Evolutionary conservation across 2,797 vertebrate species (phyloP), one percentile per base, ranked within the genome.

Genomic region (Coregonus ussuriensis): DNA sequence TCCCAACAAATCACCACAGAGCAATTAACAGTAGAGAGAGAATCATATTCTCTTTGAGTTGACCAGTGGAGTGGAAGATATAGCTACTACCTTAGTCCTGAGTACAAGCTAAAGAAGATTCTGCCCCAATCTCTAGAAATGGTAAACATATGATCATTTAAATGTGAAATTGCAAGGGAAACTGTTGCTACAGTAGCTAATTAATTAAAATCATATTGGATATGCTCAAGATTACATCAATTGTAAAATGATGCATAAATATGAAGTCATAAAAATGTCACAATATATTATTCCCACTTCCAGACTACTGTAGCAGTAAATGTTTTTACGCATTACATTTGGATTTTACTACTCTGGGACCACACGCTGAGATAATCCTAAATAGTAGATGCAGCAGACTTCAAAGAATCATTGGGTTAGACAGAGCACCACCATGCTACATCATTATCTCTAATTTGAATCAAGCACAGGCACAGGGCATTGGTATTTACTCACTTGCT

Each of bases 401-500:
- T n/a, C 6, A n/a, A 47, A 21, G 1, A n/a, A 16, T 13, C 6
- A 11, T 62, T 62, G 1, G 41, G 41, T 71, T 71, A 52, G 47
- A 15, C 21, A 71, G 47, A 76, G 74, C 52, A 47, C 68, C 75
- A 52, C 54, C 37, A 21, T 63, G 75, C 29, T 67, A 35, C 65
- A 67, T 35, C 31, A 4, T 18, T 33, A 35, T 33, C 18, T 74
- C 72, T 29, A 14, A 65, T 56, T 37, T 37, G 59, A 75, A 59
- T 59, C 56, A 16, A 33, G 13, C 25, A 66, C 65, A 15, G 15
- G 25, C 31, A 16, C 65, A 35, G 35, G 33, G 31, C 15, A 4
- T 67, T 18, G 13, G 65, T 63, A 53, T 31, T 14, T 82, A 84
- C 80, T 84, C 75, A 84, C 83, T 79, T 70, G 75, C 63, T 41